Percentiles rank a stretch among this genome's conserved stretches.
These are phyloP conservation scores for Melangyna quadrimaculata DNA, from an alignment of 2,888 invertebrate species.

Conservation along the genomic window DNA sequence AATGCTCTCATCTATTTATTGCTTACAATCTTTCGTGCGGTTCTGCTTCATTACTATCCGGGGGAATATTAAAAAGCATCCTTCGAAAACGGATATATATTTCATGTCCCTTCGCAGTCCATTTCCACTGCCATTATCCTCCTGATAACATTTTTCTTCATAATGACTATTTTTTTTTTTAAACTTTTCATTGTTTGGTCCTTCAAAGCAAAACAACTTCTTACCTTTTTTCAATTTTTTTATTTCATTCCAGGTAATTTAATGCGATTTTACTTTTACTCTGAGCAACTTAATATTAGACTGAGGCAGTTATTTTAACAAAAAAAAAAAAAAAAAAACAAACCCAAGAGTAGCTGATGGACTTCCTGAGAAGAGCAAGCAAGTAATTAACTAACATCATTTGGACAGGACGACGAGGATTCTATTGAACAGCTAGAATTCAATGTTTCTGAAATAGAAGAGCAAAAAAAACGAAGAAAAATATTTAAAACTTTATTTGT, in stretches of 20 bases:
- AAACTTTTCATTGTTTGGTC: conserved; percentile 11
- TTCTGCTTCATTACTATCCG: conserved; percentile 31
- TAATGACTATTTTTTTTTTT: neutral
- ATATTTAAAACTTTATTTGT: neutral
- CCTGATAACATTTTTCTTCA: conserved; percentile 33
- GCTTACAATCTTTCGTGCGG: conserved; percentile 34
- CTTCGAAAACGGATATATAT: conserved; percentile 36
- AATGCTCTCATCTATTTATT: conserved; percentile 32
- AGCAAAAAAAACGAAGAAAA: neutral
- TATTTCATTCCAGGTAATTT: conserved; percentile 64
- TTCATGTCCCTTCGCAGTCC: conserved; percentile 47
- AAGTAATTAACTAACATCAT: conserved; percentile 43
- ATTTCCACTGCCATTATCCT: conserved; percentile 43
- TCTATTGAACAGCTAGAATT: neutral
- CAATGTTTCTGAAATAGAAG: neutral
- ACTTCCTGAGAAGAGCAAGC: neutral
- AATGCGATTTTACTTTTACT: conserved; percentile 4
- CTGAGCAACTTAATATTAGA: conserved; percentile 26
- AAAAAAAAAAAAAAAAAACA: too few species aligned
- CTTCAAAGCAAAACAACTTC: conserved; percentile 55
- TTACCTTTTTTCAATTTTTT: neutral
- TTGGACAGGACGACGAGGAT: neutral
- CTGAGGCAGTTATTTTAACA: conserved; percentile 20
- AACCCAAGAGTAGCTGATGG: conserved; percentile 8
- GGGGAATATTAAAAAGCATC: conserved; percentile 48